Evolutionary conservation across 2,113 vertebrate genomes (phyloP).

Genomic region (Cettia cetti): DNA sequence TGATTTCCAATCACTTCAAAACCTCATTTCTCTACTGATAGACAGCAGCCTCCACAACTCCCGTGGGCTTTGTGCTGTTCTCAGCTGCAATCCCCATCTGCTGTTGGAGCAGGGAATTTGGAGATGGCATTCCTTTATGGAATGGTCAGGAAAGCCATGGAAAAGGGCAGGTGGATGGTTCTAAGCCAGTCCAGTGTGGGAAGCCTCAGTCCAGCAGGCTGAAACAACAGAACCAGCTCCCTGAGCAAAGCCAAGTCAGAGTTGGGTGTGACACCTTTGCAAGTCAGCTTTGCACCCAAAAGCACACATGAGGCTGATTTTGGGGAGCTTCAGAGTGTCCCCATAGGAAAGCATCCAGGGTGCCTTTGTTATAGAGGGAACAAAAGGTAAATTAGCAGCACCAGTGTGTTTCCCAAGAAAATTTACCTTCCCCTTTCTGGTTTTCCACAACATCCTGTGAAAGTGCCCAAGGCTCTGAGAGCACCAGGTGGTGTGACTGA

Average conservation of each 20-base stretch:
- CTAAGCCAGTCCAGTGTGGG: background rate
- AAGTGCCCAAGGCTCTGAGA: background rate
- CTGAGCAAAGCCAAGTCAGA: background rate
- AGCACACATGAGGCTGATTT: background rate
- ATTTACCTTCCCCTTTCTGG: background rate
- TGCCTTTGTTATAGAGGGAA: background rate
- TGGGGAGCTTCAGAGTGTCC: background rate
- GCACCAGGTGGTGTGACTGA: background rate
- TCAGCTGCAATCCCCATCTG: background rate
- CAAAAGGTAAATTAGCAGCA: background rate
- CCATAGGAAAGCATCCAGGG: background rate
- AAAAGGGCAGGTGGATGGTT: too few relatives aligned
- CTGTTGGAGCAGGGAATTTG: background rate
- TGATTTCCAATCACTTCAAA: slow-evolving; percentile 46
- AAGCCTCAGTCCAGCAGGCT: background rate
- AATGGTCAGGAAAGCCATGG: background rate
- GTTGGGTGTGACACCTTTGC: background rate
- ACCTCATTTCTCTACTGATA: background rate
- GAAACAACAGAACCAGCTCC: background rate
- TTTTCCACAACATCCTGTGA: background rate
- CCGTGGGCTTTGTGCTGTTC: background rate
- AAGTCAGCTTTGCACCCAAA: background rate
- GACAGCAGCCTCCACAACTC: background rate
- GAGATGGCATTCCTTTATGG: background rate
- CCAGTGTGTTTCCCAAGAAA: background rate